These are phyloP conservation scores for Drosophila parabipectinata DNA, from an alignment of 1,140 invertebrate genomes.

Conservation along the genomic window DNA sequence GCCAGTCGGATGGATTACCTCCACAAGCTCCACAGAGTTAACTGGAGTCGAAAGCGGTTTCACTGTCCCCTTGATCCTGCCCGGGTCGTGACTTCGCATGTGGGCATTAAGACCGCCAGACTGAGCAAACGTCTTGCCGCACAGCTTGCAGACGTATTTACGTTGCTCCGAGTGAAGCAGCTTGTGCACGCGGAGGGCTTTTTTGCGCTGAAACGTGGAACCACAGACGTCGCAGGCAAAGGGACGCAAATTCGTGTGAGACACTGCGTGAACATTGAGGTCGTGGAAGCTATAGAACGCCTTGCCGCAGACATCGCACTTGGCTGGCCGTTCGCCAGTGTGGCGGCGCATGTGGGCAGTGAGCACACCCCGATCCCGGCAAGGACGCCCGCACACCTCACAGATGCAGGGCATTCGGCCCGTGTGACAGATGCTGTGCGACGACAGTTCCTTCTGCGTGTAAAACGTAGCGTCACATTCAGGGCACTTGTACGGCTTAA, in stretches of 20 bases:
- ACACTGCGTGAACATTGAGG: conserved; percentile 82
- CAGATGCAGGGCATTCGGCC: conserved; percentile 75
- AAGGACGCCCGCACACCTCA: conserved; percentile 71
- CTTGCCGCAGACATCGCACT: conserved; percentile 85
- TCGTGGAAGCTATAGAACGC: conserved; percentile 74
- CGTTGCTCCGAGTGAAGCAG: conserved; percentile 84
- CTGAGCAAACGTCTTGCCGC: conserved; percentile 86
- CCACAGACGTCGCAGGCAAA: conserved; percentile 85
- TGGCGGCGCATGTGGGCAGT: conserved; percentile 89
- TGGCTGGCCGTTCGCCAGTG: conserved; percentile 91
- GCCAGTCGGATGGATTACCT: conserved; percentile 11
- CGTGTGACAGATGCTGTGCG: conserved; percentile 75
- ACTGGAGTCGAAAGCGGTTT: conserved; percentile 11
- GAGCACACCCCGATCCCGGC: conserved; percentile 84
- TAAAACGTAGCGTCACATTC: conserved; percentile 71
- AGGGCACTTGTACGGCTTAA: conserved; percentile 72
- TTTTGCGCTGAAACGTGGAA: conserved; percentile 75
- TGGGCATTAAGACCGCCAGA: conserved; percentile 86
- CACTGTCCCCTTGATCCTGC: conserved; percentile 17
- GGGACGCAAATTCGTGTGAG: conserved; percentile 85
- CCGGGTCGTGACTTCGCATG: conserved; percentile 84
- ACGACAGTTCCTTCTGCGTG: conserved; percentile 72
- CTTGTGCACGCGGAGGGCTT: conserved; percentile 76
- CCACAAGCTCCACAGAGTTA: conserved; percentile 6
- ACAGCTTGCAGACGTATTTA: conserved; percentile 85